A percentile compares a stretch with the other conserved stretches of the same genome.
These are phyloP conservation scores for Australoheros facetus DNA, from an alignment of 2,797 vertebrate species.

Conservation along the genomic window DNA sequence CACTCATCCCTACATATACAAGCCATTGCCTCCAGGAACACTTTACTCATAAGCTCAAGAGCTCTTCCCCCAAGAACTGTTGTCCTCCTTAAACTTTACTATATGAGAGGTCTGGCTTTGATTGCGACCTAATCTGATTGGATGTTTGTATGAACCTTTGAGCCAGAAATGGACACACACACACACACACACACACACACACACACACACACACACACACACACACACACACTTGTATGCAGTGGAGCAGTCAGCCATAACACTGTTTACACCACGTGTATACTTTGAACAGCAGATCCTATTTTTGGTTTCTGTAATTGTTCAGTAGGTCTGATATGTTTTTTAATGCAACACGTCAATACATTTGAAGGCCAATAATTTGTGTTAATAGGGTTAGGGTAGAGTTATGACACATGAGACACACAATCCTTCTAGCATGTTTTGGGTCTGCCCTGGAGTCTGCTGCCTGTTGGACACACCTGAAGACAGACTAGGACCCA, in stretches of 20 bases:
- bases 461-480: too few relatives aligned
- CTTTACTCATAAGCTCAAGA: slow-evolving; percentile 25
- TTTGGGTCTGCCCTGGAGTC: too few relatives aligned
- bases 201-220: too few relatives aligned
- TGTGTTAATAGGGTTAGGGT: background rate
- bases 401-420: too few relatives aligned
- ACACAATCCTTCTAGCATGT: too few relatives aligned
- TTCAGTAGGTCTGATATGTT: background rate
- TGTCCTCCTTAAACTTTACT: slow-evolving; percentile 3
- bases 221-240: background rate
- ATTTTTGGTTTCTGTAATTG: background rate
- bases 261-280: background rate
- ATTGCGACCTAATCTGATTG: background rate
- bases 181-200: too few relatives aligned
- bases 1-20: slow-evolving; percentile 11
- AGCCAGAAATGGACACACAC: too few relatives aligned
- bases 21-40: slow-evolving; percentile 26
- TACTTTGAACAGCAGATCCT: background rate
- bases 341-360: background rate
- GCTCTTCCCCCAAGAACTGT: slow-evolving; percentile 20
- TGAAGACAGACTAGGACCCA: too few relatives aligned
- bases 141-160: too few relatives aligned
- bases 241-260: background rate
- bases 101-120: slow-evolving; percentile 6
- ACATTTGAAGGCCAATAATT: background rate